A percentile compares a stretch with the other conserved stretches of the same genome.
phyloP scores from a whole-genome alignment of 2,797 vertebrate genomes.

The Myiothlypis chrysogaster region DNA sequence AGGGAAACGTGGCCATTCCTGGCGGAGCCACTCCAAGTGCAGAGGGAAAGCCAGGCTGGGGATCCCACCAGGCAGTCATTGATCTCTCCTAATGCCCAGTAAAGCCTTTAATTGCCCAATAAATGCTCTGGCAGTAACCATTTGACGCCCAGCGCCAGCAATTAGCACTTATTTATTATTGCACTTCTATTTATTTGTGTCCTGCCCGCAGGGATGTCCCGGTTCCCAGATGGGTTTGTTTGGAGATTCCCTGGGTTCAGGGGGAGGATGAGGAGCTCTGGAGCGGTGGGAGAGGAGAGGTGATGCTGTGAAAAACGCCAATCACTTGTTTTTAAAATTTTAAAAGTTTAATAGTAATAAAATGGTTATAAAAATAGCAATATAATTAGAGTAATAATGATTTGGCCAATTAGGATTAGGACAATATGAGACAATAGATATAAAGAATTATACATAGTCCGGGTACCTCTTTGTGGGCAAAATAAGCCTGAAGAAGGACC shows the following conservation, averaged over 20 bases:
- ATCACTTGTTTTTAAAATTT: too few relatives aligned
- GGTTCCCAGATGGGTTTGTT: not conserved
- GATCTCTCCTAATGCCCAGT: slow-evolving; percentile 38
- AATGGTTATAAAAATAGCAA: too few relatives aligned
- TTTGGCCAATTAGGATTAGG: too few relatives aligned
- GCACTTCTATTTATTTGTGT: slow-evolving; percentile 54
- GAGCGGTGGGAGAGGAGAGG: rapidly evolving
- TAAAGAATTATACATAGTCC: too few relatives aligned
- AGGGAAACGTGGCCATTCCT: not conserved
- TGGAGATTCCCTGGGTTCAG: not conserved
- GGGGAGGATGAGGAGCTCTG: not conserved
- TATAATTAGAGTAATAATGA: too few relatives aligned
- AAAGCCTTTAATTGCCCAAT: slow-evolving; percentile 76
- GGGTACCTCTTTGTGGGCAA: too few relatives aligned
- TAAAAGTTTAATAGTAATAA: too few relatives aligned
- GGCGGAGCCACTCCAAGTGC: not conserved
- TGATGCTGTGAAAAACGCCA: too few relatives aligned
- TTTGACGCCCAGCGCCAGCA: slow-evolving; percentile 28
- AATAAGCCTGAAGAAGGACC: too few relatives aligned
- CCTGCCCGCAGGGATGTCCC: not conserved
- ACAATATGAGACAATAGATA: too few relatives aligned
- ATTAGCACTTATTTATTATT: slow-evolving; percentile 62
- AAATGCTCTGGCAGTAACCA: slow-evolving; percentile 53
- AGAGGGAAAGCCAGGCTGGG: not conserved
- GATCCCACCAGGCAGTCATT: not conserved